Percentiles rank a stretch among this genome's conserved stretches.
These are phyloP conservation scores for Thamnophis elegans DNA, from an alignment of 2,797 vertebrate species.

Conservation along the genomic window DNA sequence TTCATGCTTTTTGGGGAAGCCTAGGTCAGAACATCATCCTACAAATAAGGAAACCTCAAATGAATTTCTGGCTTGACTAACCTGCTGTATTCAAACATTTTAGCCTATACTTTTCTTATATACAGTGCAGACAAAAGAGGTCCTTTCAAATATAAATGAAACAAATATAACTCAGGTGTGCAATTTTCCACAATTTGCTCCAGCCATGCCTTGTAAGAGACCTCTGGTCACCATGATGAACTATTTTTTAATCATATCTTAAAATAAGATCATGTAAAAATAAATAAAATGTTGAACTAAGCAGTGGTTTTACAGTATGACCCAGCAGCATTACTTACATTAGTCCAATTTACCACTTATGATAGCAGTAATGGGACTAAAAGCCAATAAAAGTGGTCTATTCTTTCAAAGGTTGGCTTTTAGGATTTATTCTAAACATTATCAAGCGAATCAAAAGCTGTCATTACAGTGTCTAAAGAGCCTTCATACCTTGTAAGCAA, in stretches of 20 bases:
- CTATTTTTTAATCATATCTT: slow-evolving; percentile 33
- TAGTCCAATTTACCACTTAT: slow-evolving; percentile 78
- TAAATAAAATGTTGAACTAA: slow-evolving; percentile 68
- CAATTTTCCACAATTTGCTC: neutral
- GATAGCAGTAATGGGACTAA: slow-evolving; percentile 77
- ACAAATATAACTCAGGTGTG: neutral
- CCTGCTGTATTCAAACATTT: neutral
- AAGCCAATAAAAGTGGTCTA: slow-evolving; percentile 77
- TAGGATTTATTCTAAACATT: slow-evolving; percentile 78
- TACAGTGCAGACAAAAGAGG: neutral
- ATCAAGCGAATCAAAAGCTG: slow-evolving; percentile 74
- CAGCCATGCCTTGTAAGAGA: slow-evolving; percentile 13
- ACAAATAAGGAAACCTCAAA: neutral
- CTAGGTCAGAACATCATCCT: neutral
- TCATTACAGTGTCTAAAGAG: slow-evolving; percentile 69
- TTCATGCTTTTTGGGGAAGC: no score
- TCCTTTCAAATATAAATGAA: neutral
- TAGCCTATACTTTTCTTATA: neutral
- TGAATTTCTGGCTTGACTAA: neutral
- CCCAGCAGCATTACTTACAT: slow-evolving; percentile 75
- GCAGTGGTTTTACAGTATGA: slow-evolving; percentile 68
- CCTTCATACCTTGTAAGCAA: slow-evolving; percentile 77
- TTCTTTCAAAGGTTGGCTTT: slow-evolving; percentile 75
- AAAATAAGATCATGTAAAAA: slow-evolving; percentile 55
- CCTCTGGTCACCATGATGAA: slow-evolving; percentile 20